These are phyloP conservation scores for Serilophus lunatus DNA, from an alignment of 2,113 vertebrate species.

Conservation along the genomic window DNA sequence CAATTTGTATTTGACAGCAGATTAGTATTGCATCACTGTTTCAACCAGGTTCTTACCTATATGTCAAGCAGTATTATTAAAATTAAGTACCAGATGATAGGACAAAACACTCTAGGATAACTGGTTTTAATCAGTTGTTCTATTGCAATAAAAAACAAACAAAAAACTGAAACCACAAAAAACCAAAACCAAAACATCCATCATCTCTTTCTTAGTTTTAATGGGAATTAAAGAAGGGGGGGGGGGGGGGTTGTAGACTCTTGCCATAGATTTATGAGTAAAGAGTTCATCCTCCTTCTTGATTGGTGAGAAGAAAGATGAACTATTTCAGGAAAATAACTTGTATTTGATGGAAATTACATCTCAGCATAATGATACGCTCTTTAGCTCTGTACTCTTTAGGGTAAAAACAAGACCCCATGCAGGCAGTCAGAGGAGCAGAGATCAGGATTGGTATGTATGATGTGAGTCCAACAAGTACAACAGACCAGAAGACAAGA, in stretches of 20 bases:
- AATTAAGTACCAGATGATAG: background rate
- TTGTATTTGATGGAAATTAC: background rate
- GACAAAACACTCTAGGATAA: background rate
- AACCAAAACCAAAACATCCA: background rate
- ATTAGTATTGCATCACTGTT: background rate
- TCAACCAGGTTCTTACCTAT: background rate
- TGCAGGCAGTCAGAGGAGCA: background rate
- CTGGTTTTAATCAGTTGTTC: background rate
- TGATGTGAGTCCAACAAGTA: background rate
- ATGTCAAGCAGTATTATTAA: background rate
- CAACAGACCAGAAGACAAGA: background rate
- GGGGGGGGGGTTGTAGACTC: background rate
- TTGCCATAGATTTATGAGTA: background rate
- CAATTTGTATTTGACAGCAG: background rate
- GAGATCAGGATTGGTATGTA: background rate
- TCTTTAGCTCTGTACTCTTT: background rate
- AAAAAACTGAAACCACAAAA: too few species aligned
- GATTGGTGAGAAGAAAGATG: background rate
- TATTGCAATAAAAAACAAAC: too few species aligned
- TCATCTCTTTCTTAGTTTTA: background rate
- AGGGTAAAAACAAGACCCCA: background rate
- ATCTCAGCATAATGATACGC: fast-evolving
- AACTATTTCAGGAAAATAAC: background rate
- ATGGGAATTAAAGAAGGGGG: background rate
- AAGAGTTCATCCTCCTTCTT: background rate